These are phyloP conservation scores for Lathamus discolor DNA, from an alignment of 2,113 vertebrate species.

Conservation along the genomic window DNA sequence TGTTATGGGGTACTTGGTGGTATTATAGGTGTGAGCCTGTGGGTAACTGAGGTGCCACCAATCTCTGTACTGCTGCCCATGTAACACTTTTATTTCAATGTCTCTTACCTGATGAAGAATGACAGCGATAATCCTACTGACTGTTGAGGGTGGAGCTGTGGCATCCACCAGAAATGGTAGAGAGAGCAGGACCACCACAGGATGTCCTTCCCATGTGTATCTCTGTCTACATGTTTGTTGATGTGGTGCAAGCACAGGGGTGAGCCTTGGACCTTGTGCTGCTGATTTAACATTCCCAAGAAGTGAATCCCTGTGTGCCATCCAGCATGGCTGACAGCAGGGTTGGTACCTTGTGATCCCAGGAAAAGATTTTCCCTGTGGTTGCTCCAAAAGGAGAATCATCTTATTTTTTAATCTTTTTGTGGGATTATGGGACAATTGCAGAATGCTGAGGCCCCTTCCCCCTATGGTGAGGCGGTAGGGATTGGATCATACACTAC, in stretches of 20 bases:
- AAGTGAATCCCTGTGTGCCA: background rate
- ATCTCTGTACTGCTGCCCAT: background rate
- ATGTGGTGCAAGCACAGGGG: fast-evolving
- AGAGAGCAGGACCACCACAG: background rate
- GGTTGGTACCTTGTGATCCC: background rate
- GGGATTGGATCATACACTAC: constrained; percentile 60
- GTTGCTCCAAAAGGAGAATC: background rate
- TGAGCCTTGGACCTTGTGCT: background rate
- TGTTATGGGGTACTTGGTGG: background rate
- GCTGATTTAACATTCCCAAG: background rate
- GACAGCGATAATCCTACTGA: background rate
- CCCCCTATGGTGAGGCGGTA: constrained; percentile 14
- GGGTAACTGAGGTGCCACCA: background rate
- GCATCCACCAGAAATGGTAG: fast-evolving
- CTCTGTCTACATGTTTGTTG: background rate
- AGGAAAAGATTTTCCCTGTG: background rate
- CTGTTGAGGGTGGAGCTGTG: background rate
- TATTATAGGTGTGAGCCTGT: background rate
- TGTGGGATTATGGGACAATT: background rate
- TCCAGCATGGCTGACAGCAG: background rate
- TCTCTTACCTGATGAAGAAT: background rate
- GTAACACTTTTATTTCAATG: fast-evolving
- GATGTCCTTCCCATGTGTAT: fast-evolving
- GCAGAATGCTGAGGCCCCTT: background rate
- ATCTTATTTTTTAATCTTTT: background rate